Percentiles rank a stretch among this genome's conserved stretches.
Evolutionary conservation across 1,140 invertebrate species (phyloP).

Genomic region (Andrena cerasifolii): DNA sequence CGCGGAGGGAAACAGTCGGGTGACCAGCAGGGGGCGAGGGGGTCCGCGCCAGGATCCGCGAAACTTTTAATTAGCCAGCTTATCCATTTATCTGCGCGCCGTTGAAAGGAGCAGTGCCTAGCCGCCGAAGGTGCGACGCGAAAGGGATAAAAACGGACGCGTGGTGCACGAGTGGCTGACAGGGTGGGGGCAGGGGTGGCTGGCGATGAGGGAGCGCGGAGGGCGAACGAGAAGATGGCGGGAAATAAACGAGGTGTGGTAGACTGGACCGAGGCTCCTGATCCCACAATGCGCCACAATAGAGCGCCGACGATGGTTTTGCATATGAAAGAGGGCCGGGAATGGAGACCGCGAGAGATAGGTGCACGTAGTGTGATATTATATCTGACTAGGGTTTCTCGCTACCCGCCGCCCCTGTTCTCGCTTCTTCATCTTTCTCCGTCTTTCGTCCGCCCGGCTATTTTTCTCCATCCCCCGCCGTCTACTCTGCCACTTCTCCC

Average conservation of each 20-base stretch:
- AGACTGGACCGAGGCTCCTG: constrained; percentile 75
- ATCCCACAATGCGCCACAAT: constrained; percentile 77
- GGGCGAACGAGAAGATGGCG: constrained; percentile 53
- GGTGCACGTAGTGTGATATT: constrained; percentile 66
- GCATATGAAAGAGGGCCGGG: constrained; percentile 78
- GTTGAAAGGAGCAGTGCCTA: constrained; percentile 63
- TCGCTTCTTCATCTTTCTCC: constrained; percentile 21
- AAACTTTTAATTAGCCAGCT: constrained; percentile 79
- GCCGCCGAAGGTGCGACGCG: constrained; percentile 29
- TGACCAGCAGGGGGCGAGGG: constrained; percentile 12
- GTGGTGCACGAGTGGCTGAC: constrained; percentile 31
- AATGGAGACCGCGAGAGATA: constrained; percentile 66
- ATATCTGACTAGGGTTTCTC: constrained; percentile 66
- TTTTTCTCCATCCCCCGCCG: constrained; percentile 24
- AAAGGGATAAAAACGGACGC: constrained; percentile 50
- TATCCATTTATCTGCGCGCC: constrained; percentile 74
- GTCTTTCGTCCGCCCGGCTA: constrained; percentile 6
- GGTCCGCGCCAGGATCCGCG: constrained; percentile 9
- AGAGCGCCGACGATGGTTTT: constrained; percentile 75
- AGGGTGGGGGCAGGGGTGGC: constrained; percentile 11
- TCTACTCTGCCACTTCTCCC: background rate
- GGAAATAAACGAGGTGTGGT: constrained; percentile 78
- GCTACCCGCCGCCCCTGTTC: constrained; percentile 3
- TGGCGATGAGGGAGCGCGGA: constrained; percentile 2
- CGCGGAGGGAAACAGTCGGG: background rate